These are phyloP conservation scores for Lepidocyrtinus sp. DNA, from an alignment of 2,888 invertebrate species.

Conservation along the genomic window DNA sequence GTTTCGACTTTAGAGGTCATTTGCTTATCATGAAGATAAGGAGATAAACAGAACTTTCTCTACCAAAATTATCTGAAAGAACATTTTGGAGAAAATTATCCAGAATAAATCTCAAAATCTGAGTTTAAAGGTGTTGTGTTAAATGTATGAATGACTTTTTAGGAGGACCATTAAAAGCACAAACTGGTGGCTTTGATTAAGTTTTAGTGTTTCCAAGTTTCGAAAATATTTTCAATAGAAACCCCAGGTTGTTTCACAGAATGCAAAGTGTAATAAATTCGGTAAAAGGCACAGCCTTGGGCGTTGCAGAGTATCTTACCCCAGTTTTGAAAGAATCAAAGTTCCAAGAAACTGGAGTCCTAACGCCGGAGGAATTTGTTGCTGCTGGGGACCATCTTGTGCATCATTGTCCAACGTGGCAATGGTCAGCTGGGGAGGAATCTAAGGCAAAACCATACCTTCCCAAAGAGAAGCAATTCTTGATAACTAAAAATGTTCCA, in stretches of 20 bases:
- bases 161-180: not conserved
- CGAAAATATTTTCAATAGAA: too few relatives aligned
- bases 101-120: not conserved
- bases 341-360: constrained; percentile 82
- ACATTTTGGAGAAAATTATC: too few relatives aligned
- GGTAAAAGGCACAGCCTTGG: constrained; percentile 95
- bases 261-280: constrained; percentile 98
- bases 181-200: not conserved
- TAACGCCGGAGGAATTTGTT: constrained; percentile 99
- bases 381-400: constrained; percentile 98
- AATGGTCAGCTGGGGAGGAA: constrained; percentile 96
- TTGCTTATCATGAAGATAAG: too few relatives aligned
- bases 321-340: constrained; percentile 91
- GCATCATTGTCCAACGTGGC: constrained; percentile 99
- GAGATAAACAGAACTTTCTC: too few relatives aligned
- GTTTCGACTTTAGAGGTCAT: too few relatives aligned
- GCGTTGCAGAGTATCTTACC: constrained; percentile 96
- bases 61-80: not conserved
- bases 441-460: constrained; percentile 90
- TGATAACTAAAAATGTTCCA: constrained; percentile 97
- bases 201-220: not conserved
- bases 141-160: not conserved
- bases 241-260: not conserved
- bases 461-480: constrained; percentile 96
- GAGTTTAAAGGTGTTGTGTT: not conserved